phyloP scores from a whole-genome alignment of 1,140 invertebrate genomes.

The Oryzaephilus surinamensis region DNA sequence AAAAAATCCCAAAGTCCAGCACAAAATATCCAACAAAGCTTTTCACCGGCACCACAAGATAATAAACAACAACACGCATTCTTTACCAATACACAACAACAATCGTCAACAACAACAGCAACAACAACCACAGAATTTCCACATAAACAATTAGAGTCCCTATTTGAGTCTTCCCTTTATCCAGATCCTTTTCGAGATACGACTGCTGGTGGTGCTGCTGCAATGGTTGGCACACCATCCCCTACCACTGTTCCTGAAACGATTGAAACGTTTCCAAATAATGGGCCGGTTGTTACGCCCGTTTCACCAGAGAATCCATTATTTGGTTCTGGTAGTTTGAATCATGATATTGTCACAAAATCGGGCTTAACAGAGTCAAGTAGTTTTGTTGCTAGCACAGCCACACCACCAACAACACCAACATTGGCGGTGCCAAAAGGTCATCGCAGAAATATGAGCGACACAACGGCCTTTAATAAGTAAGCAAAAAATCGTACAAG shows the following conservation, averaged over 20 bases:
- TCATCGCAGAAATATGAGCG: constrained; percentile 74
- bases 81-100: constrained; percentile 21
- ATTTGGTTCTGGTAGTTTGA: constrained; percentile 19
- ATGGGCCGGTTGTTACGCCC: constrained; percentile 20
- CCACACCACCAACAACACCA: constrained; percentile 42
- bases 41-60: not conserved
- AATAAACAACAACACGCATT: not conserved
- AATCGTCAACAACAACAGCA: constrained; percentile 25
- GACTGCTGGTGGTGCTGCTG: constrained; percentile 8
- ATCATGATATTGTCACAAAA: constrained; percentile 9
- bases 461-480: constrained; percentile 80
- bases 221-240: no score
- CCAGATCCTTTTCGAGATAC: constrained; percentile 52
- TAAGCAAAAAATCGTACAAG: constrained; percentile 35
- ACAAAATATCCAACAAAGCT: constrained; percentile 3
- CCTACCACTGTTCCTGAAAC: no score
- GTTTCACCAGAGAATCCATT: constrained; percentile 20
- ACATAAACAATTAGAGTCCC: constrained; percentile 25
- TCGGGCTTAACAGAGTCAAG: constrained; percentile 29
- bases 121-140: constrained; percentile 16
- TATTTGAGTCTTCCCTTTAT: constrained; percentile 43
- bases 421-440: constrained; percentile 41
- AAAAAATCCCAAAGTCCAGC: constrained; percentile 34
- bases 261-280: no score
- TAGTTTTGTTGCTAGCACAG: constrained; percentile 33